A percentile compares a stretch with the other conserved stretches of the same genome.
These are phyloP conservation scores for Polyploca ridens DNA, from an alignment of 2,888 invertebrate genomes.

Conservation along the genomic window DNA sequence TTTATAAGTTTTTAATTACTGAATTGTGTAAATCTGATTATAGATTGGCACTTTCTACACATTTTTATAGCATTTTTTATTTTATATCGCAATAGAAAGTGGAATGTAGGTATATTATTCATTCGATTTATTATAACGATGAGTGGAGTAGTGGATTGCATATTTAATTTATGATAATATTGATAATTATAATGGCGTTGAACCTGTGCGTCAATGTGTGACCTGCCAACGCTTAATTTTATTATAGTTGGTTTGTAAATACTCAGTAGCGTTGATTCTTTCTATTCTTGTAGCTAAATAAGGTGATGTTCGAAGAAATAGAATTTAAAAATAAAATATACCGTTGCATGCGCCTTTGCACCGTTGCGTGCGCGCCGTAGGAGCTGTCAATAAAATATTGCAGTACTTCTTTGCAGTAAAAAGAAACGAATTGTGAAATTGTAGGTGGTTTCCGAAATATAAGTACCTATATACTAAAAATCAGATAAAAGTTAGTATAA, in stretches of 20 bases:
- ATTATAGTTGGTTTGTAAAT: background rate
- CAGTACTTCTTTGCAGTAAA: background rate
- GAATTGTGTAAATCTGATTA: conserved; percentile 12
- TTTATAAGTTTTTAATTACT: conserved; percentile 6
- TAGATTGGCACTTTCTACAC: conserved; percentile 19
- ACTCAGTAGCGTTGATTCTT: background rate
- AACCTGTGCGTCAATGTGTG: no score
- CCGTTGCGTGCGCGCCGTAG: conserved; percentile 12
- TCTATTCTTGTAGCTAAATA: conserved; percentile 20
- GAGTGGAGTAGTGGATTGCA: background rate
- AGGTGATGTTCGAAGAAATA: conserved; percentile 28
- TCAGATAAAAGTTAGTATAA: background rate
- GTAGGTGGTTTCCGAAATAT: background rate
- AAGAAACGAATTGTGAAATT: background rate
- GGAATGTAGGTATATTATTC: conserved; percentile 16
- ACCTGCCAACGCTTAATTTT: background rate
- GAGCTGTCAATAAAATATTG: conserved; percentile 25
- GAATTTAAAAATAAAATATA: conserved; percentile 20
- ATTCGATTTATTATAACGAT: conserved; percentile 10
- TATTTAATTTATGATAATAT: conserved; percentile 4
- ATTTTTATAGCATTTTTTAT: conserved; percentile 13
- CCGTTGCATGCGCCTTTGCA: conserved; percentile 32
- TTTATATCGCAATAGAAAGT: conserved; percentile 25
- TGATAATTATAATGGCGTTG: no score
- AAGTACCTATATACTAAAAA: no score